Conservation (phyloP, 2,797 vertebrate genomes). For the Phyllotis vaccarum region DNA sequence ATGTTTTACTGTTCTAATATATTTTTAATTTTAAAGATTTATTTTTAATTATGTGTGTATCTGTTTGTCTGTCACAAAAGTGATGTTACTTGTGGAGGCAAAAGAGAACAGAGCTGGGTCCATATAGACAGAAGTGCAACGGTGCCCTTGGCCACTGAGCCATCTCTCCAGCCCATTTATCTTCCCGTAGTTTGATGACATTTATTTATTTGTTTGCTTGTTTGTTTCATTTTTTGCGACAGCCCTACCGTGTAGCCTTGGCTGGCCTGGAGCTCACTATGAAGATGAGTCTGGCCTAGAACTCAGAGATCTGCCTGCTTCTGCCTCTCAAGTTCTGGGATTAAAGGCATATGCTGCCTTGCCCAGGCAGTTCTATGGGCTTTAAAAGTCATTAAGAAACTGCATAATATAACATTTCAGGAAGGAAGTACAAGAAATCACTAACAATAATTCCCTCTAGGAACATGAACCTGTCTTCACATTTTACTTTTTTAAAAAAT, state of each 20-base stretch:
- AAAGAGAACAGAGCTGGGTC: neutral
- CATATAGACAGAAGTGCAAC: neutral
- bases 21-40: neutral
- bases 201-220: neutral
- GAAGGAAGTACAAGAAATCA: neutral
- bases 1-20: slow-evolving; percentile 27
- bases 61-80: neutral
- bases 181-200: slow-evolving; percentile 12
- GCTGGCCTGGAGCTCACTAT: neutral
- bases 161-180: neutral
- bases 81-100: neutral
- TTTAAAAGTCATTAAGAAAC: slow-evolving; percentile 38
- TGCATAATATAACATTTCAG: slow-evolving; percentile 31
- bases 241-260: neutral
- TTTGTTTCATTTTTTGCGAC: neutral
- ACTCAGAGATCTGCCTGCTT: neutral
- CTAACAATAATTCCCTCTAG: slow-evolving; percentile 3
- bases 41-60: neutral
- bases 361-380: neutral
- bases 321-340: neutral
- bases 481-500: neutral
- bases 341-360: neutral
- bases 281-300: neutral
- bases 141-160: neutral
- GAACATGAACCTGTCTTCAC: neutral